These are phyloP conservation scores for Taeniopygia guttata DNA, from an alignment of 2,797 vertebrate species.

Conservation along the genomic window DNA sequence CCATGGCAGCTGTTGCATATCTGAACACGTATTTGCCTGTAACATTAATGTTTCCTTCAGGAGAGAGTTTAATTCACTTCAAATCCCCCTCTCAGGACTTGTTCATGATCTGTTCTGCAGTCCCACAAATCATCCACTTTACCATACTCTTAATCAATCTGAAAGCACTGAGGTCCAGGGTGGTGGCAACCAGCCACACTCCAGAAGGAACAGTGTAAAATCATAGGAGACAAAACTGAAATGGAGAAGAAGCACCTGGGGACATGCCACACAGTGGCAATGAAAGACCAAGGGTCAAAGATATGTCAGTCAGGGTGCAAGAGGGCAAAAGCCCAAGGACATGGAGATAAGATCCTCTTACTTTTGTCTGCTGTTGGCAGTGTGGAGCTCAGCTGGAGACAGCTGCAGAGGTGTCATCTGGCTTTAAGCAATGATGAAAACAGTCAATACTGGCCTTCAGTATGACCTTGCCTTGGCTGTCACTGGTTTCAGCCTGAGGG, in stretches of 20 bases:
- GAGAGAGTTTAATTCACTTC: conserved; percentile 8
- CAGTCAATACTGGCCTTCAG: not conserved
- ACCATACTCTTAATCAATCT: not conserved
- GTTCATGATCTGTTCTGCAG: not conserved
- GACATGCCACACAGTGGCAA: conserved; percentile 33
- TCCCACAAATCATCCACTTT: not conserved
- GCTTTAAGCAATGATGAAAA: not conserved
- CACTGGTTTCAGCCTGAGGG: not conserved
- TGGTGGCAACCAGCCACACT: not conserved
- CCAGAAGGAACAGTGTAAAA: not conserved
- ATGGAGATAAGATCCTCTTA: not conserved
- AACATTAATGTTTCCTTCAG: not conserved
- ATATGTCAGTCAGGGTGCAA: not conserved
- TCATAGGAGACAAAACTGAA: not conserved
- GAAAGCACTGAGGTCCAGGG: not conserved
- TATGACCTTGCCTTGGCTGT: not conserved
- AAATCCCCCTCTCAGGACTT: not conserved
- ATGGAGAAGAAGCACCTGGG: not conserved
- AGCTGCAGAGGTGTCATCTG: not conserved
- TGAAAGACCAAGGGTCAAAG: conserved; percentile 11
- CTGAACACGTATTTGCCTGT: not conserved
- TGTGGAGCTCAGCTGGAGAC: not conserved
- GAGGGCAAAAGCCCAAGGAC: not conserved
- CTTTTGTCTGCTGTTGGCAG: not conserved
- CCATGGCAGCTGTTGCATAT: not conserved